Evolutionary conservation across 1,140 invertebrate species (phyloP).

Genomic region (Cryptotermes secundus): DNA sequence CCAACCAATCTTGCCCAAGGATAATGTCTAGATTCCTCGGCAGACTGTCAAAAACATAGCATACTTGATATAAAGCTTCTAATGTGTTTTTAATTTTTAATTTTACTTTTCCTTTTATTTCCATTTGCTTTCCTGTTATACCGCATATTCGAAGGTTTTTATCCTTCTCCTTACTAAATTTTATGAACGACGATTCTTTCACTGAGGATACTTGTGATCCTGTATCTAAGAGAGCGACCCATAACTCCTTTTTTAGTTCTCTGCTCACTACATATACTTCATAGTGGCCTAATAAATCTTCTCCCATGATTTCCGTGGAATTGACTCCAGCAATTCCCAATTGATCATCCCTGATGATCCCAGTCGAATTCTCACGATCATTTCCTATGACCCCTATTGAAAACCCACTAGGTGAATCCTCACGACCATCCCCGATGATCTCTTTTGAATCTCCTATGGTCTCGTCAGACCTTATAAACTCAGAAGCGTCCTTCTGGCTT

Average conservation of each 20-base stretch:
- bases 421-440: not conserved
- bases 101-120: not conserved
- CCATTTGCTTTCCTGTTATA: not conserved
- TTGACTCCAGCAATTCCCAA: too few relatives aligned
- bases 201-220: too few relatives aligned
- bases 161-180: too few relatives aligned
- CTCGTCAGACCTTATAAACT: too few relatives aligned
- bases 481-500: not conserved
- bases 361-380: not conserved
- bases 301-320: too few relatives aligned
- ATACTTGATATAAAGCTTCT: not conserved
- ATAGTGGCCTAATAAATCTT: too few relatives aligned
- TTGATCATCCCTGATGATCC: too few relatives aligned
- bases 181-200: too few relatives aligned
- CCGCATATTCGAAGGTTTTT: not conserved
- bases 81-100: not conserved
- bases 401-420: not conserved
- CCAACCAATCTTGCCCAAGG: not conserved
- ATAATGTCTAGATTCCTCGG: too few relatives aligned
- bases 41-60: not conserved
- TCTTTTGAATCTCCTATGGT: not conserved
- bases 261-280: too few relatives aligned
- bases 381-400: not conserved
- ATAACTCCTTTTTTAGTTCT: too few relatives aligned
- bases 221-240: too few relatives aligned